Evolutionary conservation across 2,888 invertebrate species (phyloP), one percentile per base, ranked within the genome.

Genomic region (Parapristionchus giblindavisi): DNA sequence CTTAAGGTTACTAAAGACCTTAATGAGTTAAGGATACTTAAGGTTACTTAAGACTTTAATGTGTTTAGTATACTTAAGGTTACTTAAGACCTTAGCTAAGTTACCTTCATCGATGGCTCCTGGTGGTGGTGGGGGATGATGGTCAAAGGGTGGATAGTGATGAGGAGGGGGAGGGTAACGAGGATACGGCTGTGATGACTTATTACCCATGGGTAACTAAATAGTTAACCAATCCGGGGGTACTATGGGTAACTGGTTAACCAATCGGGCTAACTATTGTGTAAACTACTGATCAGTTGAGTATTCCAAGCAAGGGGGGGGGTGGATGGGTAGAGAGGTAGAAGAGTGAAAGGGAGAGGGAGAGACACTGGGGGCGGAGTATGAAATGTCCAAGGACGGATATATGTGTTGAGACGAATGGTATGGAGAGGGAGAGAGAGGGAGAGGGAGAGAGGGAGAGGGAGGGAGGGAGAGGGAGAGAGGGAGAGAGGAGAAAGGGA

Each of bases 81-180:
- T n/a, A n/a, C n/a, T n/a, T n/a, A n/a, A n/a, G n/a, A 40, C 63
- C 63, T 63, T 38, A 3, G n/a, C n/a, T n/a, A 43, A 8, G 11
- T 38, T 3, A 63, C 63, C 63, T 43, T 63, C 63, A 63, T 63
- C 63, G 3, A 63, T 63, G 40, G 63, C 63, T 24, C 63, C 63
- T 1, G 63, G 61, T 1, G 61, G 63, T 3, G 63, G 63, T 27
- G 63, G 63, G n/a, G 63, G 63, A n/a, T n/a, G 36, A 24, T 36
- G 60, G 24, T 38, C 27, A 38, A 29, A 40, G 61, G 61, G 56
- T 1, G 40, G 40, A 11, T 36, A 36, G 27, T 38, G 24, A 11
- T 43, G 29, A 4, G 27, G 27, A 56, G 29, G 29, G 52, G n/a
- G 36, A 38, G 60, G 21, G 60, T 38, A 34, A 34, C 43, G 43